Evolutionary conservation across 2,888 invertebrate genomes (phyloP), one percentile per base, ranked within the genome.

Genomic region (Lycocerus yunnanus): DNA sequence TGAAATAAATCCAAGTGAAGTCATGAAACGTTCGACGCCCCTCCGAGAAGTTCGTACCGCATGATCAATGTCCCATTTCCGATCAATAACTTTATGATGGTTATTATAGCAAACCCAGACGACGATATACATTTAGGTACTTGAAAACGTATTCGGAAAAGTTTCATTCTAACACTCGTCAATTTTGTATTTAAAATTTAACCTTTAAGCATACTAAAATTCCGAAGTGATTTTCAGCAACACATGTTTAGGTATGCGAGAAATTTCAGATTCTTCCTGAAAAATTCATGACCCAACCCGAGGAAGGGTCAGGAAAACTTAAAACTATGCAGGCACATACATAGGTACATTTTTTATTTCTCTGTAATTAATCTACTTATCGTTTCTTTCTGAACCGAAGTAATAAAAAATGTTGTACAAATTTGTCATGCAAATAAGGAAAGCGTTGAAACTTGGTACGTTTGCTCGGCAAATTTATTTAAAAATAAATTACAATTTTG

Each of bases 61-160:
- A 74, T 77, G 74, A 77, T 74, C 71, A 74, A 77, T 77, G 77
- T 60, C 59, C 61, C 21, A 74, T 77, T 72, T 74, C 74, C 74
- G 71, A 72, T 74, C 73, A 71, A 73, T 71, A 74, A 69, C 60
- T 72, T 69, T 20, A 67, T 24, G 67, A 20, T n/a, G n/a, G n/a
- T n/a, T n/a, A n/a, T 59, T 21, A 66, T 60, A 18, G 61, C 43
- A 21, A 65, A 67, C 27, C 68, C 72, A 68, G 58, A 16, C 21
- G 24, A 18, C 63, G 66, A 24, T 27, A 60, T 59, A 71, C 16
- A n/a, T n/a, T 58, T 67, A 2, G 18, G 20, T 24, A 11, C 15
- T 20, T 13, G 58, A 15, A 66, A 15, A 66, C 71, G 15, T 59
- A 58, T 9, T 24, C 11, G 10, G 27, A 24, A 61, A 61, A 72